These are phyloP conservation scores for Orchesellides sinensis DNA, from an alignment of 2,888 invertebrate species.

Conservation along the genomic window DNA sequence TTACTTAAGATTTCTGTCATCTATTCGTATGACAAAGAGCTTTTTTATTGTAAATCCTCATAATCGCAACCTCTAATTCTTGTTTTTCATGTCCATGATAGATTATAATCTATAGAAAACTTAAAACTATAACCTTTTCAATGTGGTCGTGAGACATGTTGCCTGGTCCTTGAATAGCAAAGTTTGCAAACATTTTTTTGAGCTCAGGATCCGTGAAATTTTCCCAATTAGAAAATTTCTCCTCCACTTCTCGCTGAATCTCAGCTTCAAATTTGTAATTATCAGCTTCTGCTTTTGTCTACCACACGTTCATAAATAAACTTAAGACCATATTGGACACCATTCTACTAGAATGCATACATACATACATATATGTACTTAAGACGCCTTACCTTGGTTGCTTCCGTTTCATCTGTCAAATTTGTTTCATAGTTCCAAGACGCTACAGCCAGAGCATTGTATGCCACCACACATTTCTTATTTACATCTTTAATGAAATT, in stretches of 20 bases:
- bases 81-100: not conserved
- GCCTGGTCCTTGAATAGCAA: conserved; percentile 54
- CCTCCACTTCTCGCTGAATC: conserved; percentile 27
- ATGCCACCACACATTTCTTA: conserved; percentile 17
- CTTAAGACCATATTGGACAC: too few species aligned
- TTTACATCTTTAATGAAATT: conserved; percentile 32
- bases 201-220: conserved; percentile 20
- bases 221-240: conserved; percentile 47
- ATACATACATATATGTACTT: too few species aligned
- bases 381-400: conserved; percentile 39
- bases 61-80: not conserved
- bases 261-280: conserved; percentile 50
- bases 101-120: not conserved
- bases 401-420: conserved; percentile 65
- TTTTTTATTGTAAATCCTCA: not conserved
- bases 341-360: too few species aligned
- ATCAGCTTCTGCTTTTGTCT: conserved; percentile 42
- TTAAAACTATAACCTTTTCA: conserved; percentile 34
- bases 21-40: conserved; percentile 18
- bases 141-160: conserved; percentile 39
- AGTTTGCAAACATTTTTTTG: conserved; percentile 40
- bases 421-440: conserved; percentile 67
- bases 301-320: too few species aligned
- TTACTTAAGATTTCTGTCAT: conserved; percentile 47
- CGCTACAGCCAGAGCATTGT: conserved; percentile 25